A percentile compares a stretch with the other conserved stretches of the same genome.
These are phyloP conservation scores for Mythimna pallens DNA, from an alignment of 2,888 invertebrate species.

Conservation along the genomic window DNA sequence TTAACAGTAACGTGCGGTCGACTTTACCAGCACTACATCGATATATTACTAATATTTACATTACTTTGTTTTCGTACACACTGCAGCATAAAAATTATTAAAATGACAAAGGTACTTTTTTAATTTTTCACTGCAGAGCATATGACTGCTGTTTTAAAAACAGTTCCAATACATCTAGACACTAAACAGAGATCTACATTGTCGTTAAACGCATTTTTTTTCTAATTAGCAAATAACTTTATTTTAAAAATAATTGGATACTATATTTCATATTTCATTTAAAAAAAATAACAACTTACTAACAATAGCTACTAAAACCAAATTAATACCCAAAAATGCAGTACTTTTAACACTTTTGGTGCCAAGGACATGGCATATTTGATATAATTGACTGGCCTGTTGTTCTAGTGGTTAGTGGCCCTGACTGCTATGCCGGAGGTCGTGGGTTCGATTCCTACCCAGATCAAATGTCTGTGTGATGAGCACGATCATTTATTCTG, in stretches of 20 bases:
- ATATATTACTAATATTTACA: conserved; percentile 1
- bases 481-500: no score
- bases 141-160: conserved; percentile 24
- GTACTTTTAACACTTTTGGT: conserved; percentile 15
- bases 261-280: conserved; percentile 11
- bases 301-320: conserved; percentile 18
- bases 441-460: no score
- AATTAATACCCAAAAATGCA: conserved; percentile 46
- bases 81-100: conserved; percentile 4
- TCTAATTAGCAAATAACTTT: conserved; percentile 8
- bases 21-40: neutral
- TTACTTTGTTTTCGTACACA: neutral
- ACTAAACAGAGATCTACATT: conserved; percentile 36
- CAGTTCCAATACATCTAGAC: conserved; percentile 10
- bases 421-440: no score
- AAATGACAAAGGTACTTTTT: neutral
- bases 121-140: conserved; percentile 8
- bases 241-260: neutral
- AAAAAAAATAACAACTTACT: conserved; percentile 1
- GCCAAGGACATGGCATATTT: no score
- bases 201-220: neutral
- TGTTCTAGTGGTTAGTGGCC: no score
- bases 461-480: no score
- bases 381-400: no score
- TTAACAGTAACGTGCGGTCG: neutral